A percentile compares a stretch with the other conserved stretches of the same genome.
Evolutionary conservation across 1,140 invertebrate genomes (phyloP).

Genomic region (Sitodiplosis mosellana): DNA sequence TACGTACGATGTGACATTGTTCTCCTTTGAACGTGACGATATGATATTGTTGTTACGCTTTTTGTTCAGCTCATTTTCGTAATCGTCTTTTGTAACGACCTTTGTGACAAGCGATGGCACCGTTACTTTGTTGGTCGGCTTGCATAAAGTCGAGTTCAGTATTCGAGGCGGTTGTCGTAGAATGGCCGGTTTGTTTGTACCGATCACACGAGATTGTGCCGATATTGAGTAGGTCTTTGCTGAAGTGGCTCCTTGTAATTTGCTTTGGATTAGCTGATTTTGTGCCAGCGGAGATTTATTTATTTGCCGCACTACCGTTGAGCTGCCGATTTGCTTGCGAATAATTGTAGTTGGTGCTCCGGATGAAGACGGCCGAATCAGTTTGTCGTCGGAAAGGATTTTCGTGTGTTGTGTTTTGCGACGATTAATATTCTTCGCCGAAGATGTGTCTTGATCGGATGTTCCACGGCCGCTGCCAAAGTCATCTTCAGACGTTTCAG

Average conservation of each 20-base stretch:
- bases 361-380: neutral
- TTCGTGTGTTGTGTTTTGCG: conserved; percentile 2
- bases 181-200: no score
- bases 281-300: neutral
- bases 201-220: no score
- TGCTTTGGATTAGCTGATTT: neutral
- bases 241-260: neutral
- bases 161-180: conserved; percentile 16
- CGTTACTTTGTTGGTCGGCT: conserved; percentile 3
- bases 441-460: neutral
- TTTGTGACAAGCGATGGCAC: conserved; percentile 5
- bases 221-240: no score
- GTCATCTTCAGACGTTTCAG: conserved; percentile 4
- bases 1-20: no score
- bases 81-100: conserved; percentile 8
- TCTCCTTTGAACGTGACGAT: no score
- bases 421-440: conserved; percentile 1
- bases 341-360: neutral
- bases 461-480: neutral
- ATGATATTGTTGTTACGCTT: conserved; percentile 10
- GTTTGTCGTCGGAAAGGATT: conserved; percentile 4
- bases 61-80: conserved; percentile 11
- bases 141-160: conserved; percentile 19
- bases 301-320: neutral
- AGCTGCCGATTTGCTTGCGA: neutral